Evolutionary conservation across 2,888 invertebrate species (phyloP), one percentile per base, ranked within the genome.

Genomic region (Agriopis marginaria): DNA sequence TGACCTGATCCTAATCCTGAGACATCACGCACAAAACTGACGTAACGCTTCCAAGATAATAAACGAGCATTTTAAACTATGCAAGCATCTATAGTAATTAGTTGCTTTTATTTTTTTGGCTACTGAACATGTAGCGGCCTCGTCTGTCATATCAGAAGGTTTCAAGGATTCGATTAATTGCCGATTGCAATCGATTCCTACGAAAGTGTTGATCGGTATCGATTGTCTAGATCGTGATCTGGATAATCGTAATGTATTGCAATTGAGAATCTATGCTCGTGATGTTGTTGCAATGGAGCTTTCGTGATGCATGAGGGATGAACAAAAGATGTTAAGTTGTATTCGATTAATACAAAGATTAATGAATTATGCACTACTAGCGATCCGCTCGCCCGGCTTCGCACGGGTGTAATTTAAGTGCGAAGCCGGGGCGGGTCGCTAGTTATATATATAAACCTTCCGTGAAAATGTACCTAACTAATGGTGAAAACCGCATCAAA

Each of bases 141-240:
- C 85, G 88, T 79, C 75, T 86, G 87, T 91, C 90, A 54, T 54
- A 54, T 54, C 73, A 77, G 75, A 76, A 77, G 80, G 74, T 75
- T 77, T 85, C 87, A 90, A 89, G 89, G 89, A 87, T 88, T 75
- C 72, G 50, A 73, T 84, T 85, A 84, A 87, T 86, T 83, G 81
- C 73, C 78, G 76, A 79, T 77, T 63, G 66, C 55, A 62, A 68
- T 71, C 71, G 68, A 72, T 71, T 60, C 64, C 59, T 51, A 53
- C 12, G 65, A 65, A 65, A 69, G 62, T 66, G 55, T 64, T 55
- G 63, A 63, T 70, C 56, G 39, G 40, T 60, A 67, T 67, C 61
- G 53, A 70, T 71, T 69, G 70, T 68, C 60, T 68, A 66, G 64
- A 76, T 76, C 76, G 76, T 76, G 76, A 66, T 65, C 68, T 63